These are phyloP conservation scores for Furcifer pardalis DNA, from an alignment of 2,797 vertebrate species.

Conservation along the genomic window DNA sequence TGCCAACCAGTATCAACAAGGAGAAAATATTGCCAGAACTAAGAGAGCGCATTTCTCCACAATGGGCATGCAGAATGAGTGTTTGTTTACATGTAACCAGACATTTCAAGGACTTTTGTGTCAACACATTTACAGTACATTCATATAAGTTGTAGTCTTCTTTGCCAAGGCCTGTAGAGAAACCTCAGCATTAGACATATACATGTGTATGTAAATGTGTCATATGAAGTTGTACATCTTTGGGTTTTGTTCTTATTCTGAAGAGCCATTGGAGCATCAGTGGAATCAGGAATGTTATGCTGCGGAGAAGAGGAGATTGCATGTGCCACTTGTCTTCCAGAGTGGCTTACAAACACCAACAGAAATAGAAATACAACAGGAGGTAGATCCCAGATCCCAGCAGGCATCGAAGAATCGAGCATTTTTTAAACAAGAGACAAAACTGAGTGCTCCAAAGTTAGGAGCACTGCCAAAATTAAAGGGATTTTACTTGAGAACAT, in stretches of 20 bases:
- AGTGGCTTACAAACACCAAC: background rate
- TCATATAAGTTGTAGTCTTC: background rate
- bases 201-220: background rate
- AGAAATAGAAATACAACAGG: background rate
- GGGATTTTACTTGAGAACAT: background rate
- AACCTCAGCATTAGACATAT: background rate
- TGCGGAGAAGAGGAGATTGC: too few species aligned
- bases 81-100: background rate
- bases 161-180: background rate
- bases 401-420: background rate
- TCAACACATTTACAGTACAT: background rate
- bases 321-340: background rate
- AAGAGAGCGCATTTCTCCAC: background rate
- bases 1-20: background rate
- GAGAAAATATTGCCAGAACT: background rate
- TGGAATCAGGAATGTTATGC: background rate
- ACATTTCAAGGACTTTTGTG: background rate
- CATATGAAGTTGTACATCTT: background rate
- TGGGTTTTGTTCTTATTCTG: background rate
- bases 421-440: background rate
- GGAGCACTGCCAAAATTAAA: background rate
- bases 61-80: background rate
- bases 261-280: background rate
- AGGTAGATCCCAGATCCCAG: background rate
- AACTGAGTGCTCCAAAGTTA: background rate